Conservation (phyloP, 2,797 vertebrate genomes). For the Thunnus albacares region DNA sequence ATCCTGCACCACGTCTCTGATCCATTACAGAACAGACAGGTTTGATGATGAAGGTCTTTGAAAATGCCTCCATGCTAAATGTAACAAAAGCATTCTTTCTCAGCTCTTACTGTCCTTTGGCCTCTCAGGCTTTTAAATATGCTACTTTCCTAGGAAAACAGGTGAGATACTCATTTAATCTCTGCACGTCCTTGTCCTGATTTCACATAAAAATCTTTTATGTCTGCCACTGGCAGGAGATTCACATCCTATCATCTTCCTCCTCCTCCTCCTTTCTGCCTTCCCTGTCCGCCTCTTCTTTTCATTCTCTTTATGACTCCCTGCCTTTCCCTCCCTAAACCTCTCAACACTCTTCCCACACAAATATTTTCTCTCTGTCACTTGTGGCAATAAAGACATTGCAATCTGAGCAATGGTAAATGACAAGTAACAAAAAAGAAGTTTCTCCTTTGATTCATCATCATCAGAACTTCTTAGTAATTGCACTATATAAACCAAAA, state of each 20-base stretch:
- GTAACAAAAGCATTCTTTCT: not conserved
- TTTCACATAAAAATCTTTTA: conserved; percentile 23
- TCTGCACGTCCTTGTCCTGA: conserved; percentile 10
- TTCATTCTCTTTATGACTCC: conserved; percentile 33
- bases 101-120: conserved; percentile 1
- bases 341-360: conserved; percentile 30
- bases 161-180: conserved; percentile 13
- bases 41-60: not conserved
- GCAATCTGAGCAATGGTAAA: conserved; percentile 5
- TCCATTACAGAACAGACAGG: not conserved
- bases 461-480: conserved; percentile 4
- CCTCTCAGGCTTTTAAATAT: not conserved
- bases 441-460: not conserved
- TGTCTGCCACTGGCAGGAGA: conserved; percentile 24
- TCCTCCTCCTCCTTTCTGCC: conserved; percentile 11
- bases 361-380: conserved; percentile 30
- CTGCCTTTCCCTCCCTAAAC: conserved; percentile 4
- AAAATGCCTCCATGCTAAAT: not conserved
- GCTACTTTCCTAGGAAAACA: not conserved
- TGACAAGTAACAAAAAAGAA: not conserved
- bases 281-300: conserved; percentile 34
- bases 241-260: conserved; percentile 37
- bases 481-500: not conserved
- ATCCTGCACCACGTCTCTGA: too few relatives aligned
- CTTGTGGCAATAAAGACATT: conserved; percentile 12